phyloP scores from a whole-genome alignment of 2,797 vertebrate genomes.

The Enteromius treurensis region DNA sequence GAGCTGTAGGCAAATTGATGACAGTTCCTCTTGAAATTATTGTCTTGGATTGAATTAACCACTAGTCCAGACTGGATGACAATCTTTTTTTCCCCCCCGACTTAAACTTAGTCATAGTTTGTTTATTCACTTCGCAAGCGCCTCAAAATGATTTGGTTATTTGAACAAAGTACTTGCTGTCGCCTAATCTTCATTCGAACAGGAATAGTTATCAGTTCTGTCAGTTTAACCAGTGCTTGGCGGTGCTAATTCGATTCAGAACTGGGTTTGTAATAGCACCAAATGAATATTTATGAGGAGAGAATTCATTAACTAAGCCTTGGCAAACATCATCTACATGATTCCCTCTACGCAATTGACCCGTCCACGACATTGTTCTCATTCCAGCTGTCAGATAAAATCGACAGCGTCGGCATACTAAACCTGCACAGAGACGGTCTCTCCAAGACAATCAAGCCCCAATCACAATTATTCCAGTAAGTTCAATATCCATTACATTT shows the following conservation, averaged over 20 bases:
- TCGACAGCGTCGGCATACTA: conserved; percentile 8
- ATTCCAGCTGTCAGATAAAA: conserved; percentile 9
- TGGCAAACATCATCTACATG: conserved; percentile 28
- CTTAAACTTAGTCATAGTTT: background rate
- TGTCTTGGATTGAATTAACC: conserved; percentile 18
- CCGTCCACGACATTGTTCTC: conserved; percentile 17
- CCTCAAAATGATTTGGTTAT: background rate
- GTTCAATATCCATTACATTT: conserved; percentile 39
- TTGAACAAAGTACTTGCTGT: background rate
- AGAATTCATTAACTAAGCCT: conserved; percentile 44
- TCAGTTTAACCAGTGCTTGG: conserved; percentile 54
- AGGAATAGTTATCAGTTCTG: conserved; percentile 52
- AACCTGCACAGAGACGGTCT: background rate
- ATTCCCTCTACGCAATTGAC: background rate
- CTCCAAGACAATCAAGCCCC: conserved; percentile 34
- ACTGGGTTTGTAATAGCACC: conserved; percentile 41
- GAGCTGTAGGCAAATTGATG: conserved; percentile 22
- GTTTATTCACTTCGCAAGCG: background rate
- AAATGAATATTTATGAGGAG: conserved; percentile 38
- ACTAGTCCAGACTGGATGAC: background rate
- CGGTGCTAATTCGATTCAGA: conserved; percentile 57
- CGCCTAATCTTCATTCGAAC: background rate
- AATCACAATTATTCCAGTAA: conserved; percentile 25
- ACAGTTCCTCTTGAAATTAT: conserved; percentile 12
- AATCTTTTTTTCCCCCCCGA: background rate